phyloP scores from a whole-genome alignment of 2,888 invertebrate species.

The Urechis unicinctus region DNA sequence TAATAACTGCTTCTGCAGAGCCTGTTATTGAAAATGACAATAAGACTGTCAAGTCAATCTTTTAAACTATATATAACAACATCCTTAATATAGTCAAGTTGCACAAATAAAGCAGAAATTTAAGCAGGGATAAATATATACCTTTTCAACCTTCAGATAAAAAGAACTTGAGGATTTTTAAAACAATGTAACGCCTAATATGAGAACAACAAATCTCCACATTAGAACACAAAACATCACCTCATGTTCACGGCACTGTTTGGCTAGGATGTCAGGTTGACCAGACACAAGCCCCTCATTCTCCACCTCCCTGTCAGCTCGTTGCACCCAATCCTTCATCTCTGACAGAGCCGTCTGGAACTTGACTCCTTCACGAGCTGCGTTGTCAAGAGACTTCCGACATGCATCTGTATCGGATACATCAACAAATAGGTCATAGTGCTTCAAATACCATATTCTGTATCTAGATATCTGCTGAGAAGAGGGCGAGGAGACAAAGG shows the following conservation, averaged over 20 bases:
- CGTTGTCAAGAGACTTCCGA: conserved; percentile 84
- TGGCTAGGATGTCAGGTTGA: conserved; percentile 71
- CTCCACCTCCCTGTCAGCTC: conserved; percentile 49
- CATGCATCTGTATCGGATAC: conserved; percentile 20
- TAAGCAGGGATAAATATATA: too few relatives aligned
- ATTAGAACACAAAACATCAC: too few relatives aligned
- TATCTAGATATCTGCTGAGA: too few relatives aligned
- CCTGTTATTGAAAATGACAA: conserved; percentile 41
- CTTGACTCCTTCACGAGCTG: conserved; percentile 76
- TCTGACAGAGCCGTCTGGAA: conserved; percentile 83
- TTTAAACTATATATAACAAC: too few relatives aligned
- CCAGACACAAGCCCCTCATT: conserved; percentile 66
- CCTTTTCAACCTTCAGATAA: too few relatives aligned
- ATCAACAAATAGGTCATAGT: neutral
- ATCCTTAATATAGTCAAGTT: too few relatives aligned
- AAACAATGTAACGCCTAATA: too few relatives aligned
- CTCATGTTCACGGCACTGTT: conserved; percentile 82
- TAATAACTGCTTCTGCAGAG: conserved; percentile 60
- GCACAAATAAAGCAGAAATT: too few relatives aligned
- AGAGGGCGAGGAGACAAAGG: neutral
- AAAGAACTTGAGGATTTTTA: too few relatives aligned
- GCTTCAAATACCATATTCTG: neutral
- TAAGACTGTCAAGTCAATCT: too few relatives aligned
- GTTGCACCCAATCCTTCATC: conserved; percentile 82
- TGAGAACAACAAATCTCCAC: too few relatives aligned